These are phyloP conservation scores for Dysidea cf. avara DNA, from an alignment of 37 sponge, comb jelly and placozoan species.

Conservation along the genomic window DNA sequence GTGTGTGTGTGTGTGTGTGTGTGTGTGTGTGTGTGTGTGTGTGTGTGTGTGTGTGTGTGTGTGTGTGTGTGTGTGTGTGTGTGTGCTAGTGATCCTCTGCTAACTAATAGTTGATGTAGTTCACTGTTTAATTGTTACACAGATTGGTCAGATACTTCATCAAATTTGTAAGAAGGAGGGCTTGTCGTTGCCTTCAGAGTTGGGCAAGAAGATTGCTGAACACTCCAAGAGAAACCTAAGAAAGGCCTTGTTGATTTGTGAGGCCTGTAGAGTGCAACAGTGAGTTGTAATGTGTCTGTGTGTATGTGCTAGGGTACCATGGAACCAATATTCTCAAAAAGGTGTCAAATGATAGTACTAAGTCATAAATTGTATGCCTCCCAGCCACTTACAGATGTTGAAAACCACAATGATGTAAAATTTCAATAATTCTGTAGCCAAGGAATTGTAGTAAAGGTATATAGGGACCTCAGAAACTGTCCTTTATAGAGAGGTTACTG, in stretches of 20 bases:
- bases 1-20: neutral
- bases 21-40: neutral
- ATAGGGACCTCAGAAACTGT: too few relatives aligned
- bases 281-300: too few relatives aligned
- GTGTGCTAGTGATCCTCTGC: too few relatives aligned
- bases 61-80: neutral
- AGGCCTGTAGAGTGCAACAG: slow-evolving; percentile 96
- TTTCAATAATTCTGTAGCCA: too few relatives aligned
- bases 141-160: slow-evolving; percentile 72
- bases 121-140: neutral
- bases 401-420: too few relatives aligned
- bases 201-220: slow-evolving; percentile 86
- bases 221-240: slow-evolving; percentile 84
- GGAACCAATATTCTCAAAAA: too few relatives aligned
- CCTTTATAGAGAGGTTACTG: too few relatives aligned
- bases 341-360: too few relatives aligned
- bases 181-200: slow-evolving; percentile 78
- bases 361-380: too few relatives aligned
- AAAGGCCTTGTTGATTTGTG: slow-evolving; percentile 89
- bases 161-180: slow-evolving; percentile 82
- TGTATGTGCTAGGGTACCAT: too few relatives aligned
- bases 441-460: too few relatives aligned
- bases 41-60: neutral
- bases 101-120: neutral
- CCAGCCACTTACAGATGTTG: too few relatives aligned